phyloP scores from a whole-genome alignment of 1,140 invertebrate species.

The Acyrthosiphon pisum region DNA sequence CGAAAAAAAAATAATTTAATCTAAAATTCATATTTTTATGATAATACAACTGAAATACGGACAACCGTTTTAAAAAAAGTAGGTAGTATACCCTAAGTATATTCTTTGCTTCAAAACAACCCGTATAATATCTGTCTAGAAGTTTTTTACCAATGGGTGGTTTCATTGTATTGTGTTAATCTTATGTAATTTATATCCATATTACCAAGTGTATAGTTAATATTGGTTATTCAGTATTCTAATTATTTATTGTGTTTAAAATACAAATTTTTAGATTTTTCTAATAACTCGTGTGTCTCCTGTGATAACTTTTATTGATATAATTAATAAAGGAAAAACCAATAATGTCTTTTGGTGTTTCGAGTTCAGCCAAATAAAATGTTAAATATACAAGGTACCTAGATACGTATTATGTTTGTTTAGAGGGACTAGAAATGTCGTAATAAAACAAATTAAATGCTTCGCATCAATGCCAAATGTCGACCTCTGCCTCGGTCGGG shows the following conservation, averaged over 20 bases:
- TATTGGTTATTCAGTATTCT: too few relatives aligned
- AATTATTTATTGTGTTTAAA: neutral
- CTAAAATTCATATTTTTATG: neutral
- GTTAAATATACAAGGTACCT: slow-evolving; percentile 2
- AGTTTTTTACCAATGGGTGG: too few relatives aligned
- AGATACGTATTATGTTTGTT: neutral
- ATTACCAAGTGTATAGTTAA: too few relatives aligned
- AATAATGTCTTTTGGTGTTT: neutral
- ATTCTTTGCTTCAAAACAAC: too few relatives aligned
- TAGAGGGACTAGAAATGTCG: neutral
- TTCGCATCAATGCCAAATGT: slow-evolving; percentile 42
- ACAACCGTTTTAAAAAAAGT: too few relatives aligned
- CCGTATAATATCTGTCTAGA: too few relatives aligned
- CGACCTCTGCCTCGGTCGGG: slow-evolving; percentile 19
- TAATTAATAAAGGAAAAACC: neutral
- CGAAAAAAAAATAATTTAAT: neutral
- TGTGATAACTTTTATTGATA: neutral
- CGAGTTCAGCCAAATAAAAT: neutral
- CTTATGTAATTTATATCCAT: too few relatives aligned
- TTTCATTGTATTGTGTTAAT: too few relatives aligned
- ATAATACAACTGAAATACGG: neutral
- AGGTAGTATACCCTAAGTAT: too few relatives aligned
- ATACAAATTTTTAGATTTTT: neutral
- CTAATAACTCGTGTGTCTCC: neutral
- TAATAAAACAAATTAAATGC: slow-evolving; percentile 31